Percentiles rank a stretch among this genome's conserved stretches.
phyloP scores from a whole-genome alignment of 2,888 invertebrate genomes.

The Iphiclides podalirius region DNA sequence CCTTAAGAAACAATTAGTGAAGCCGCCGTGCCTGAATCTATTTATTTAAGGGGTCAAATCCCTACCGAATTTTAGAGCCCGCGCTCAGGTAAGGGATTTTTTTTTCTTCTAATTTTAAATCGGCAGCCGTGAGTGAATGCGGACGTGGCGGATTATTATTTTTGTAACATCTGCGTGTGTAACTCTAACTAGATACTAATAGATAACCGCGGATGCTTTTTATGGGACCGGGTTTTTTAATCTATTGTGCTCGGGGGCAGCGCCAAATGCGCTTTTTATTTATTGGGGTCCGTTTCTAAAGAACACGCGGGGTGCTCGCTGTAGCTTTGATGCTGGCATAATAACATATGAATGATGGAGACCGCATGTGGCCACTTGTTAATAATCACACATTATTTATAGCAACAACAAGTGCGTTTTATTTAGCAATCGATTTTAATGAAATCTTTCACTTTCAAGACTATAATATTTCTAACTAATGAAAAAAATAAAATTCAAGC shows the following conservation, averaged over 20 bases:
- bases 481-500: too few relatives aligned
- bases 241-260: slow-evolving; percentile 63
- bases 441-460: slow-evolving; percentile 20
- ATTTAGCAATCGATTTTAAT: slow-evolving; percentile 28
- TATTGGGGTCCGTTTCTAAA: slow-evolving; percentile 55
- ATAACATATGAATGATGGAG: slow-evolving; percentile 61
- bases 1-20: slow-evolving; percentile 41
- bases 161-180: slow-evolving; percentile 72
- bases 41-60: slow-evolving; percentile 59
- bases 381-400: slow-evolving; percentile 64
- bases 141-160: slow-evolving; percentile 63
- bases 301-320: slow-evolving; percentile 37
- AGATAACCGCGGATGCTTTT: slow-evolving; percentile 78
- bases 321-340: slow-evolving; percentile 30
- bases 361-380: slow-evolving; percentile 71
- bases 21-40: slow-evolving; percentile 34
- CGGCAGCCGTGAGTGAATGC: slow-evolving; percentile 32
- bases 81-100: slow-evolving; percentile 44
- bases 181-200: slow-evolving; percentile 78
- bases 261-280: slow-evolving; percentile 74
- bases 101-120: slow-evolving; percentile 19
- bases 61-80: slow-evolving; percentile 41
- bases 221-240: slow-evolving; percentile 68
- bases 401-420: slow-evolving; percentile 50
- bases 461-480: too few relatives aligned